Percentiles rank a stretch among this genome's conserved stretches.
Conservation (phyloP, 2,113 vertebrate genomes). For the Mirounga angustirostris region DNA sequence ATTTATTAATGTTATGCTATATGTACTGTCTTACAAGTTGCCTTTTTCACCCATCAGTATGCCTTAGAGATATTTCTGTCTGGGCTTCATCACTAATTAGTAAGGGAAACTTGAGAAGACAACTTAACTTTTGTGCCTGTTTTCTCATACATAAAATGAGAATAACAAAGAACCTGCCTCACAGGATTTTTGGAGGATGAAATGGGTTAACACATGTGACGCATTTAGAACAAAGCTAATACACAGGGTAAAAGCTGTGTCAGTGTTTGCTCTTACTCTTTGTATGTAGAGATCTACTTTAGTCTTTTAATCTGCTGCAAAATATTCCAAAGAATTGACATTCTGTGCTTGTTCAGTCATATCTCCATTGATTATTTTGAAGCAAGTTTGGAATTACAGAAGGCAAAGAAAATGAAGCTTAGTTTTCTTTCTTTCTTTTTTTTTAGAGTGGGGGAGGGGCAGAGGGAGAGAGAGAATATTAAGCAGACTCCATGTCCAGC, state of each 20-base stretch:
- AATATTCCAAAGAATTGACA: not conserved
- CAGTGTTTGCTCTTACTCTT: not conserved
- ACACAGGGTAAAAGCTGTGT: not conserved
- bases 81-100: not conserved
- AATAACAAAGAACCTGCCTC: not conserved
- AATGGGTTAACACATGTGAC: not conserved
- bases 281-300: not conserved
- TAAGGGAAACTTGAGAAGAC: not conserved
- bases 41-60: not conserved
- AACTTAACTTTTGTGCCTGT: not conserved
- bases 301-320: not conserved
- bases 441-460: not conserved
- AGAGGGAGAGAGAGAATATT: not conserved
- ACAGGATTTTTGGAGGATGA: not conserved
- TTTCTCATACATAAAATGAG: not conserved
- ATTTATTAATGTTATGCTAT: not conserved
- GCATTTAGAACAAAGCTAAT: not conserved
- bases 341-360: not conserved
- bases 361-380: conserved; percentile 19
- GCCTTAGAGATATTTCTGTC: not conserved
- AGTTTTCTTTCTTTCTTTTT: not conserved
- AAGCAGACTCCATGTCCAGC: not conserved
- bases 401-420: conserved; percentile 3
- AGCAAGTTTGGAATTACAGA: conserved; percentile 40
- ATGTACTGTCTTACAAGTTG: not conserved